These are phyloP conservation scores for Heliconius charithonia DNA, from an alignment of 2,888 invertebrate species.

Conservation along the genomic window DNA sequence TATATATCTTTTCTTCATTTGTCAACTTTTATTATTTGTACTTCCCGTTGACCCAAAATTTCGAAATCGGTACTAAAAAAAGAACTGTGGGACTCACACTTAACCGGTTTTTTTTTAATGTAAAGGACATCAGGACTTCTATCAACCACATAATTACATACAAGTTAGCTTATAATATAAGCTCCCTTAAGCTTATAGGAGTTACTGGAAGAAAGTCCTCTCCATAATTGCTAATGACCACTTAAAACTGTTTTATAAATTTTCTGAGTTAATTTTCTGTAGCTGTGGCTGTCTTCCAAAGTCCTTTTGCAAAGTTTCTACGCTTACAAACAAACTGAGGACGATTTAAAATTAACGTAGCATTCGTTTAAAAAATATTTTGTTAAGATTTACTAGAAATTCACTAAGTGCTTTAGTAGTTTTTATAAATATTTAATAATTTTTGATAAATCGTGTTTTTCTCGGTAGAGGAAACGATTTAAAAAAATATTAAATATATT, in stretches of 20 bases:
- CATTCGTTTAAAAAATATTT: neutral
- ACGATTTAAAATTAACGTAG: conserved; percentile 20
- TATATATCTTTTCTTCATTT: too few relatives aligned
- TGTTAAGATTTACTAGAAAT: neutral
- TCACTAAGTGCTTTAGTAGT: neutral
- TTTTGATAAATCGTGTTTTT: neutral
- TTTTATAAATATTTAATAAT: too few relatives aligned
- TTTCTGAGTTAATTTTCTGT: conserved; percentile 38
- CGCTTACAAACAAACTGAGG: conserved; percentile 10
- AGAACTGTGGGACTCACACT: too few relatives aligned
- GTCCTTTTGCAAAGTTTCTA: conserved; percentile 35
- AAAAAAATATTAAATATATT: too few relatives aligned
- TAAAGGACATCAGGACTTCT: neutral
- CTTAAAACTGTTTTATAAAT: conserved; percentile 45
- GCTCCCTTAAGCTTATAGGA: conserved; percentile 24
- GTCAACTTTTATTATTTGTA: too few relatives aligned
- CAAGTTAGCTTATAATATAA: conserved; percentile 10
- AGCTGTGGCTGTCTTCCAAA: conserved; percentile 37
- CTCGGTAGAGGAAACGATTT: neutral
- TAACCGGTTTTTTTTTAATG: too few relatives aligned
- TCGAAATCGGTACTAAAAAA: too few relatives aligned
- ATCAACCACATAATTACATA: neutral
- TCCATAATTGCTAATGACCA: conserved; percentile 44
- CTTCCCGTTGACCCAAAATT: too few relatives aligned
- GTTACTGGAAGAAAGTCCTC: conserved; percentile 33